Evolutionary conservation across 2,888 invertebrate species (phyloP).

Genomic region (Drosophila tripunctata): DNA sequence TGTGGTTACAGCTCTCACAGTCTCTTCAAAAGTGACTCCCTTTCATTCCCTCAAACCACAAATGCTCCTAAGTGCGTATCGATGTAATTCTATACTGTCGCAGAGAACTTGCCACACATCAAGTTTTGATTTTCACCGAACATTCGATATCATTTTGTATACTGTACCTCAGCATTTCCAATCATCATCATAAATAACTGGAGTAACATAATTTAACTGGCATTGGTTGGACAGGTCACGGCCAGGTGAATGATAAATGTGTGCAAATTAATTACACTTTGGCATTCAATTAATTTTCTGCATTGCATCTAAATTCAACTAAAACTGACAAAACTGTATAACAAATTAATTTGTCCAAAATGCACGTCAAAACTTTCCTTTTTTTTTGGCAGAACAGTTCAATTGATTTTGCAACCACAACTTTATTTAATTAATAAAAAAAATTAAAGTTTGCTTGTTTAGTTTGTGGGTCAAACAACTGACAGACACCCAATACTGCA

Average conservation of each 20-base stretch:
- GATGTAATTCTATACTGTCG: constrained; percentile 30
- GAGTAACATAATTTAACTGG: constrained; percentile 15
- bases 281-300: constrained; percentile 61
- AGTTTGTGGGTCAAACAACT: no score
- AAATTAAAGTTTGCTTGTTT: background rate
- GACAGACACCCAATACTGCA: no score
- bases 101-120: constrained; percentile 9
- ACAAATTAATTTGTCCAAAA: constrained; percentile 40
- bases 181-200: constrained; percentile 28
- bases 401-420: background rate
- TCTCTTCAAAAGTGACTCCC: background rate
- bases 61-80: constrained; percentile 32
- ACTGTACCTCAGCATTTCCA: background rate
- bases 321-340: constrained; percentile 17
- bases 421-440: background rate
- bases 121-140: constrained; percentile 5
- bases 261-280: constrained; percentile 57
- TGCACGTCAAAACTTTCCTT: background rate
- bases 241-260: constrained; percentile 28
- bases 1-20: constrained; percentile 10
- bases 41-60: constrained; percentile 7
- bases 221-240: constrained; percentile 18
- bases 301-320: constrained; percentile 9
- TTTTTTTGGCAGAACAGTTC: background rate
- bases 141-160: background rate